Percentiles rank a stretch among this genome's conserved stretches.
Conservation (phyloP, 2,888 invertebrate species). For the Scaptomyza reducta region DNA sequence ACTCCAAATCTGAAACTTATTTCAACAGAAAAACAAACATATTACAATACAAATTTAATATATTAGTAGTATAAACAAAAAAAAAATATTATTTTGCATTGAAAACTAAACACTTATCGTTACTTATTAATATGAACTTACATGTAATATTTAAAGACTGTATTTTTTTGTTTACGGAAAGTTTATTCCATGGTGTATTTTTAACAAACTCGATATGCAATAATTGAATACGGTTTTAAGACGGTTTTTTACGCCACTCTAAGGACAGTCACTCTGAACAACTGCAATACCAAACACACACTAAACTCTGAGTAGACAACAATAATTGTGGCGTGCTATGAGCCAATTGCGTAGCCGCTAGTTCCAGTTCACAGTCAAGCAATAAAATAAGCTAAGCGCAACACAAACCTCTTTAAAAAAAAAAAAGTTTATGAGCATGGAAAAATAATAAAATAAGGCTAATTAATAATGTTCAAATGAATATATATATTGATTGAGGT, state of each 20-base stretch:
- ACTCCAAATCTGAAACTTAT: conserved; percentile 14
- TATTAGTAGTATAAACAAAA: conserved; percentile 4
- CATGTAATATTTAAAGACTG: background rate
- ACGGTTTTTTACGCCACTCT: conserved; percentile 59
- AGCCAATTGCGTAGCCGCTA: conserved; percentile 10
- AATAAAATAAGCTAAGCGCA: conserved; percentile 3
- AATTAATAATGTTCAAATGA: no score
- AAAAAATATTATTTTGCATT: background rate
- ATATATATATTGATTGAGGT: background rate
- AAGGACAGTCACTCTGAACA: conserved; percentile 38
- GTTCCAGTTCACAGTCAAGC: conserved; percentile 28
- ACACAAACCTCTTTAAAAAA: no score
- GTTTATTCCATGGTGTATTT: conserved; percentile 1
- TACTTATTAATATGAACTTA: background rate
- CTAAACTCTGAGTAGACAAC: conserved; percentile 48
- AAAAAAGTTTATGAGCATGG: no score
- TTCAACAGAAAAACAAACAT: conserved; percentile 3
- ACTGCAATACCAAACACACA: conserved; percentile 54
- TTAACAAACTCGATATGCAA: conserved; percentile 15
- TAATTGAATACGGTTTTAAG: conserved; percentile 29
- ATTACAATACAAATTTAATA: background rate
- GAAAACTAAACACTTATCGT: background rate
- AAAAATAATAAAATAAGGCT: no score
- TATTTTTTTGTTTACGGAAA: background rate
- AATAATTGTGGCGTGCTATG: conserved; percentile 33